Conservation (phyloP, 1,140 invertebrate species). For the Bombus waltoni region DNA sequence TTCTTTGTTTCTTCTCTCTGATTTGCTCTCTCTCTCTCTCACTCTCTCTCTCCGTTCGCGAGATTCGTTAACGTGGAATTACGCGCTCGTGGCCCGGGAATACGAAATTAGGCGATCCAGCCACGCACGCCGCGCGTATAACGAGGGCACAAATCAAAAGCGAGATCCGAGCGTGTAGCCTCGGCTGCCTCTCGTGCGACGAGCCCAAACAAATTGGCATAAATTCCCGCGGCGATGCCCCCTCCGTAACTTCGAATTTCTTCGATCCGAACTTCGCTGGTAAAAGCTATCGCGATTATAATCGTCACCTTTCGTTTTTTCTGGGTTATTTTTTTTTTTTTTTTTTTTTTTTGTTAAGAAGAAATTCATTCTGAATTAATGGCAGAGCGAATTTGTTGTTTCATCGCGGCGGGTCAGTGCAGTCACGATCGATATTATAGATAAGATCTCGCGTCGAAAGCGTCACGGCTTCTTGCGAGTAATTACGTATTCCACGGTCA, state of each 20-base stretch:
- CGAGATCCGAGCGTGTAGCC: constrained; percentile 59
- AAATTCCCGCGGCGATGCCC: constrained; percentile 71
- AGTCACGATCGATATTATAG: background rate
- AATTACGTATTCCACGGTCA: constrained; percentile 52
- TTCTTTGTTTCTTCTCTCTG: background rate
- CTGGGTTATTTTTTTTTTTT: too few relatives aligned
- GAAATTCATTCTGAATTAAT: constrained; percentile 37
- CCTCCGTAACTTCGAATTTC: background rate
- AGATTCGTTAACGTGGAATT: constrained; percentile 76
- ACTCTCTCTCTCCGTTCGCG: constrained; percentile 23
- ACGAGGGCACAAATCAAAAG: constrained; percentile 79
- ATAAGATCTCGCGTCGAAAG: constrained; percentile 56
- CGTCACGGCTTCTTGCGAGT: constrained; percentile 27
- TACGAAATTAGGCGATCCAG: constrained; percentile 75
- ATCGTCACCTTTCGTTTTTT: too few relatives aligned
- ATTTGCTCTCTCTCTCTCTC: background rate
- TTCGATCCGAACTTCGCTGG: background rate
- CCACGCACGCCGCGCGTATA: constrained; percentile 61
- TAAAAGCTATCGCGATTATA: constrained; percentile 29
- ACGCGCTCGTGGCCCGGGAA: constrained; percentile 72
- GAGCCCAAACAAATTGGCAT: constrained; percentile 79
- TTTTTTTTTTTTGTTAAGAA: background rate
- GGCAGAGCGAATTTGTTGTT: constrained; percentile 34
- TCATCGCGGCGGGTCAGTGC: constrained; percentile 21
- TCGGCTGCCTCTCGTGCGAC: constrained; percentile 55